Percentiles rank a stretch among this genome's conserved stretches.
Conservation (phyloP, 1,140 invertebrate genomes). For the Zaprionus inermis region DNA sequence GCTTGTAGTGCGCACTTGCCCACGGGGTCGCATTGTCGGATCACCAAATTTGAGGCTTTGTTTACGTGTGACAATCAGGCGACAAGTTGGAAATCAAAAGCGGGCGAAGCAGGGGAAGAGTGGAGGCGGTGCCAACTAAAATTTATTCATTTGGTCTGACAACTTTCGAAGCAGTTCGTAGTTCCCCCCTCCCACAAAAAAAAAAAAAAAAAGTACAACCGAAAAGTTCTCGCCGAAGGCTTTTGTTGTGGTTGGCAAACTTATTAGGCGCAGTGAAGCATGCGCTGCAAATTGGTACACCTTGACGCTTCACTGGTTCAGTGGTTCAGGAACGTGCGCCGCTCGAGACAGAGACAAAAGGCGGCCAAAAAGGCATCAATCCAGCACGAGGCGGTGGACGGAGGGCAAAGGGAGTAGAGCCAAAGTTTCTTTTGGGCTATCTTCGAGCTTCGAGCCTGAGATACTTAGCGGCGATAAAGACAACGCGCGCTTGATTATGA, state of each 20-base stretch:
- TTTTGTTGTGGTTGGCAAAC: slow-evolving; percentile 62
- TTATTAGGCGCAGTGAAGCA: slow-evolving; percentile 80
- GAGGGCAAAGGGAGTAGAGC: no score
- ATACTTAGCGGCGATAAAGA: slow-evolving; percentile 79
- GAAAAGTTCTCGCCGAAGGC: slow-evolving; percentile 19
- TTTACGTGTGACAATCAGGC: slow-evolving; percentile 80
- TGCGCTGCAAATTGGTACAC: slow-evolving; percentile 80
- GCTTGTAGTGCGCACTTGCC: not conserved
- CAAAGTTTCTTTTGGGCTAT: slow-evolving; percentile 55
- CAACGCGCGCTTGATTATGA: slow-evolving; percentile 76
- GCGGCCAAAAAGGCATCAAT: slow-evolving; percentile 63
- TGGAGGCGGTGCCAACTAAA: slow-evolving; percentile 42
- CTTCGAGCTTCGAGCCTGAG: slow-evolving; percentile 13
- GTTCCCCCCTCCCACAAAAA: slow-evolving; percentile 8
- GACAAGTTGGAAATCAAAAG: slow-evolving; percentile 78
- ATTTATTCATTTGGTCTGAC: slow-evolving; percentile 75
- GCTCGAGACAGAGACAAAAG: slow-evolving; percentile 58
- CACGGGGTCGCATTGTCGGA: slow-evolving; percentile 14
- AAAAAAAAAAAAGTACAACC: slow-evolving; percentile 26
- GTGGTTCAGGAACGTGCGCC: slow-evolving; percentile 12
- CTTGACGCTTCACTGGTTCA: slow-evolving; percentile 76
- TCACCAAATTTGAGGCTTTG: slow-evolving; percentile 76
- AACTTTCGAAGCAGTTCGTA: slow-evolving; percentile 40
- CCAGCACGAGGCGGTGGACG: slow-evolving; percentile 14
- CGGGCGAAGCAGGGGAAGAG: not conserved